Evolutionary conservation across 23 tunicate genomes (phyloP).

Genomic region (Trididemnum clinides): DNA sequence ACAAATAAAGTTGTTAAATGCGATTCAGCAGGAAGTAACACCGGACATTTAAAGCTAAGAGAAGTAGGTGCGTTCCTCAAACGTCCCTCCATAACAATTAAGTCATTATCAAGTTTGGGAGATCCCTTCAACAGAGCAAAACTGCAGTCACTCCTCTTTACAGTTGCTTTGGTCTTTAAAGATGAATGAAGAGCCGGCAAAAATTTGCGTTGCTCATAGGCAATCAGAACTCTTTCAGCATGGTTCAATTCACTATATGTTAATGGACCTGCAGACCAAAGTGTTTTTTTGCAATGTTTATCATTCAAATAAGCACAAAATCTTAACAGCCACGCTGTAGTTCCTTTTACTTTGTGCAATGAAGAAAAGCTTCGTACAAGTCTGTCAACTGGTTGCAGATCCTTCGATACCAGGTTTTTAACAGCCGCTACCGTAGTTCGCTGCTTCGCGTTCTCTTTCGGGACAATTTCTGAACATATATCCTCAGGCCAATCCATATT

Average conservation of each 20-base stretch:
- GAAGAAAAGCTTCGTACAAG: too few relatives aligned
- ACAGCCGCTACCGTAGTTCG: too few relatives aligned
- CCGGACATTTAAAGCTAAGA: background rate
- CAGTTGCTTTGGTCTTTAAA: background rate
- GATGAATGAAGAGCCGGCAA: background rate
- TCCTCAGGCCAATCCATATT: background rate
- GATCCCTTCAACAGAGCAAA: background rate
- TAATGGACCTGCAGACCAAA: too few relatives aligned
- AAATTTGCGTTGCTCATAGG: background rate
- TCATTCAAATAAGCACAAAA: background rate
- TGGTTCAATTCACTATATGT: background rate
- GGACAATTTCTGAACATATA: too few relatives aligned
- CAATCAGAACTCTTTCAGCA: background rate
- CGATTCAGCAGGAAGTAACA: background rate
- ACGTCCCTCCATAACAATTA: background rate
- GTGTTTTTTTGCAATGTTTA: too few relatives aligned
- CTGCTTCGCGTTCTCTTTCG: too few relatives aligned
- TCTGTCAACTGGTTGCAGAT: too few relatives aligned
- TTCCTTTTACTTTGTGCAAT: too few relatives aligned
- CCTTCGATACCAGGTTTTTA: too few relatives aligned
- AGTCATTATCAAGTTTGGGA: background rate
- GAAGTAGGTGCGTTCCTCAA: background rate
- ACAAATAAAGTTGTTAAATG: background rate
- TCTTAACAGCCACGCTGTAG: background rate
- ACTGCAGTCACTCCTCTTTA: background rate